Base-by-base conservation (phyloP, 2,888 invertebrate species). In the Agriotes lineatus region DNA sequence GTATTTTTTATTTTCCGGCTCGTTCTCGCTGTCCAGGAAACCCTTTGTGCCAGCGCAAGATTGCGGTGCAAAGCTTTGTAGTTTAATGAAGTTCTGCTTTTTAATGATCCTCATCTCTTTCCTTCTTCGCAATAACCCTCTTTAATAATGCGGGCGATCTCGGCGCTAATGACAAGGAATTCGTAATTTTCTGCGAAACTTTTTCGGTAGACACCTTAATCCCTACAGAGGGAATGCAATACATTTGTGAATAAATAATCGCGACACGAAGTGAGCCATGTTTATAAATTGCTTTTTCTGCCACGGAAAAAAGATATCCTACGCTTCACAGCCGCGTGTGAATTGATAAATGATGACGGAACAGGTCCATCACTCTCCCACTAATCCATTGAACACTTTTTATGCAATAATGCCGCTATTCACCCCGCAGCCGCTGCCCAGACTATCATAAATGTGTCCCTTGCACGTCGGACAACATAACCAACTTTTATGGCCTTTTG, bases 281-380 rank as follows among this genome's bases (percentile, higher is more conserved):
- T 52, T 52, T 52, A 18, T n/a, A 33, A 33, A 33, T 33, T 33
- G 18, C 52, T 19, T 52, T 48, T 50, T 50, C 2, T 18, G 19
- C 25, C 9, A n/a, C 19, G 33, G 1, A 52, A 18, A 16, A 33
- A 9, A 16, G 33, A 33, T 33, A 16, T 33, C 14, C 33, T 14
- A 10, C 33, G 52, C 12, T 52, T 5, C 33, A 25, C 14, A 52
- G 33, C 16, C 18, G 6, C 16, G 10, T 14, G 33, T 18, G 25
- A 48, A 52, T 52, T 52, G 52, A 52, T 52, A 52, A 52, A 52
- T 52, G 52, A 52, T 52, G 52, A 33, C 52, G 14, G 52, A 33
- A 52, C 30, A n/a, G 16, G 52, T 33, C 33, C 52, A 52, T 52
- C 52, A 52, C 25, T 52, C 33, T 52, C 33, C 16, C 14, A 10